A percentile compares a stretch with the other conserved stretches of the same genome.
Conservation (phyloP, 2,888 invertebrate genomes). For the Odontocerum albicorne region DNA sequence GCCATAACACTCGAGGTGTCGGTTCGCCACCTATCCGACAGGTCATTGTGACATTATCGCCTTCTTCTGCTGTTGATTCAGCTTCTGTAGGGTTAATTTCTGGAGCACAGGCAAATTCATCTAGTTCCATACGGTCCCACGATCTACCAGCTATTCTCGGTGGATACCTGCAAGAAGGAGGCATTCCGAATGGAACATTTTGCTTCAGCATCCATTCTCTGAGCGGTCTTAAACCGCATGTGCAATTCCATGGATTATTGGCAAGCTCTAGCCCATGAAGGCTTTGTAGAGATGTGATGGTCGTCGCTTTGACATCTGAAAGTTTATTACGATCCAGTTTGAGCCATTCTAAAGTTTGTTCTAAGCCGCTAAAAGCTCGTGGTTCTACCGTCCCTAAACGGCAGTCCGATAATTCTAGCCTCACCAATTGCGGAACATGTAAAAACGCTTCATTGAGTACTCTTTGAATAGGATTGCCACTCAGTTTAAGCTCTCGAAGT, state of each 20-base stretch:
- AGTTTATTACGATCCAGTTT: slow-evolving; percentile 76
- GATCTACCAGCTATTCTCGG: slow-evolving; percentile 62
- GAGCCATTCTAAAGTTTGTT: slow-evolving; percentile 72
- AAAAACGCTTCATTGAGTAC: slow-evolving; percentile 71
- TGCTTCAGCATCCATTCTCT: slow-evolving; percentile 77
- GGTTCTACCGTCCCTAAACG: slow-evolving; percentile 68
- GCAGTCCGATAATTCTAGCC: slow-evolving; percentile 74
- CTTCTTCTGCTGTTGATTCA: slow-evolving; percentile 67
- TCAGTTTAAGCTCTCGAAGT: slow-evolving; percentile 72
- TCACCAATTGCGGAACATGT: slow-evolving; percentile 66
- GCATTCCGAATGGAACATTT: slow-evolving; percentile 73
- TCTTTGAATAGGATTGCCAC: slow-evolving; percentile 73
- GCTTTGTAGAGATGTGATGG: slow-evolving; percentile 67
- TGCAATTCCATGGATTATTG: slow-evolving; percentile 84
- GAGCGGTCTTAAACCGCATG: slow-evolving; percentile 72
- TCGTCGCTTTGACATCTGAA: slow-evolving; percentile 64
- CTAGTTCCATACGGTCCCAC: slow-evolving; percentile 76
- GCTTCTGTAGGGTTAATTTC: slow-evolving; percentile 64
- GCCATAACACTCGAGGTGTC: slow-evolving; percentile 72
- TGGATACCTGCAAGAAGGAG: slow-evolving; percentile 72
- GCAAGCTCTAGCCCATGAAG: slow-evolving; percentile 75
- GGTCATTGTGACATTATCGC: slow-evolving; percentile 71
- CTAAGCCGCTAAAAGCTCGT: slow-evolving; percentile 72
- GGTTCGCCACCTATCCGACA: slow-evolving; percentile 73
- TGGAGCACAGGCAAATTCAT: slow-evolving; percentile 80